These are phyloP conservation scores for Malaclemys terrapin DNA, from an alignment of 2,113 vertebrate species.

Conservation along the genomic window DNA sequence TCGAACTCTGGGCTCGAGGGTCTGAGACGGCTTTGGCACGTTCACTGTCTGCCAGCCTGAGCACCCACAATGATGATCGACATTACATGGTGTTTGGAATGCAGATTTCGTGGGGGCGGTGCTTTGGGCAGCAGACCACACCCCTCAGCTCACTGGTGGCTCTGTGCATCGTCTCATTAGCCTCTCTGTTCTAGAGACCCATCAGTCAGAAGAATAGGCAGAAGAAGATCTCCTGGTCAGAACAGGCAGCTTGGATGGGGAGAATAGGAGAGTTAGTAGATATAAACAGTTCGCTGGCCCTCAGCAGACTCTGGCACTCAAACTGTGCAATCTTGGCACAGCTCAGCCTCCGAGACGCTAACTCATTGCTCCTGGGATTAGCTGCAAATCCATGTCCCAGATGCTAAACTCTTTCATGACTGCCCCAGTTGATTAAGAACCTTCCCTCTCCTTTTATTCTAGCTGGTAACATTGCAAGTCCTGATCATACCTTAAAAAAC, in stretches of 20 bases:
- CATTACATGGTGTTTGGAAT: not conserved
- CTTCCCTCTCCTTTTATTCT: not conserved
- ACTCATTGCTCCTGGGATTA: not conserved
- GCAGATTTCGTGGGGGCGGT: not conserved
- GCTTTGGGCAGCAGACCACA: not conserved
- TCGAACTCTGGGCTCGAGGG: not conserved
- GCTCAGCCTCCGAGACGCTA: not conserved
- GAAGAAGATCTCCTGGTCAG: not conserved
- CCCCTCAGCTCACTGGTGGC: not conserved
- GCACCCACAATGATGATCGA: fast-evolving
- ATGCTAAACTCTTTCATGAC: not conserved
- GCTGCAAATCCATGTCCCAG: not conserved
- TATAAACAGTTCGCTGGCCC: not conserved
- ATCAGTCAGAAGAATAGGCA: not conserved
- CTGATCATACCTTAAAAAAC: not conserved
- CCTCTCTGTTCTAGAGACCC: not conserved
- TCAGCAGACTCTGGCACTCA: not conserved
- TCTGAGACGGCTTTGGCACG: not conserved
- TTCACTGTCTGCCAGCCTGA: not conserved
- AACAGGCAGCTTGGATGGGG: not conserved
- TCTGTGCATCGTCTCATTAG: not conserved
- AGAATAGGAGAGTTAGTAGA: not conserved
- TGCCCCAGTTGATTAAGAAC: not conserved
- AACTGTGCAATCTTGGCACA: not conserved
- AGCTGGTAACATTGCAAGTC: not conserved